Conservation (phyloP, 2,797 vertebrate species). For the Gallinago solitaria region DNA sequence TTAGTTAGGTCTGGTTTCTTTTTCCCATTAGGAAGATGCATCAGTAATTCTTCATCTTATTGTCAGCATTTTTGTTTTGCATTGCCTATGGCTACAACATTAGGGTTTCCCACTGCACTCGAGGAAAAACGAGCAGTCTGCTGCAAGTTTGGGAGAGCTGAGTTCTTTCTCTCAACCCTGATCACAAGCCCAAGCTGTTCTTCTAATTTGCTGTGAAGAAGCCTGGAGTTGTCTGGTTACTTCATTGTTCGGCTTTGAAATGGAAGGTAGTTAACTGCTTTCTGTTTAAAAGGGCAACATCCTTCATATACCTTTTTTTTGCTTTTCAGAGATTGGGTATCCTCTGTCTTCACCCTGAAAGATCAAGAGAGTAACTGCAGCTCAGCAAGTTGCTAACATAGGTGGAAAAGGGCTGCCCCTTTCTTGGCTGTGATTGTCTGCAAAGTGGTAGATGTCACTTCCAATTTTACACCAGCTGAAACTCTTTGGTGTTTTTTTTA, state of each 20-base stretch:
- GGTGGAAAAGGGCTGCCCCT: not conserved
- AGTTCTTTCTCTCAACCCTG: not conserved
- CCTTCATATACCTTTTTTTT: not conserved
- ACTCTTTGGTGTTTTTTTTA: not conserved
- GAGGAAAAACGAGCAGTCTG: not conserved
- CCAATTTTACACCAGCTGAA: not conserved
- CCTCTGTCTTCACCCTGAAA: not conserved
- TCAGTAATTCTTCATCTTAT: not conserved
- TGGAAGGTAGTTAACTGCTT: not conserved
- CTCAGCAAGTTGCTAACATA: not conserved
- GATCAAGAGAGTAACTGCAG: not conserved
- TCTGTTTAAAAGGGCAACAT: not conserved
- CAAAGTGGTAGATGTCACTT: not conserved
- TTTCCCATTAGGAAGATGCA: not conserved
- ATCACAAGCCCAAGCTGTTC: not conserved
- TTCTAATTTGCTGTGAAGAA: not conserved
- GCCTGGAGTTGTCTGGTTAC: not conserved
- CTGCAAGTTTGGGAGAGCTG: not conserved
- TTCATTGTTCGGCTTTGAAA: not conserved
- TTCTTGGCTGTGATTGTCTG: not conserved
- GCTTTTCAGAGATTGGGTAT: not conserved
- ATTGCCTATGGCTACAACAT: not conserved
- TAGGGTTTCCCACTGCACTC: not conserved
- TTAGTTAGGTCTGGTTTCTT: not conserved
- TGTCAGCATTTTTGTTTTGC: not conserved